Evolutionary conservation across 2,797 vertebrate genomes (phyloP).

Genomic region (Mus spretus): DNA sequence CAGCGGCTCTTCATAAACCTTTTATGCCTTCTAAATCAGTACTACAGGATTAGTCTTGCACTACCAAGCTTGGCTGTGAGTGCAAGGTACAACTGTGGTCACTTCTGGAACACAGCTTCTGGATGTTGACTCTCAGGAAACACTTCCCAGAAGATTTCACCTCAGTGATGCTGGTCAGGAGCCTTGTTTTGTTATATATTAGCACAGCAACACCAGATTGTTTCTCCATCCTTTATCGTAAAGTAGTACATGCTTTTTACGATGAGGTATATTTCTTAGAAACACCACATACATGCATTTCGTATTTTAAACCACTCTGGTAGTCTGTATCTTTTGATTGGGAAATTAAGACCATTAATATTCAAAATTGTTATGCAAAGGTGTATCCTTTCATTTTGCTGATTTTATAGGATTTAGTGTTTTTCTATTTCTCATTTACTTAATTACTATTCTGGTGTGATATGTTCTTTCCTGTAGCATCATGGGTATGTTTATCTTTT

Average conservation of each 20-base stretch:
- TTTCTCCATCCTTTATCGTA: not conserved
- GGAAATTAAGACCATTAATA: not conserved
- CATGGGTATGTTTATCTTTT: not conserved
- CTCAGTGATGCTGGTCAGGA: not conserved
- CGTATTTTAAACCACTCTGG: not conserved
- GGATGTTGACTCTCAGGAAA: not conserved
- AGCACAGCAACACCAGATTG: not conserved
- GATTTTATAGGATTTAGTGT: not conserved
- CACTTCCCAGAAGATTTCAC: too few species aligned
- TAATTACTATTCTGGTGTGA: not conserved
- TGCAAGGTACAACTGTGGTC: not conserved
- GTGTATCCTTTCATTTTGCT: not conserved
- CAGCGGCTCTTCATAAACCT: not conserved
- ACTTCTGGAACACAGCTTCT: not conserved
- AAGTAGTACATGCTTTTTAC: not conserved
- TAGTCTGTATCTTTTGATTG: not conserved
- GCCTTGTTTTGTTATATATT: not conserved
- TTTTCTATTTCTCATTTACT: not conserved
- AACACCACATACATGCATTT: not conserved
- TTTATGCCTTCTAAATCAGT: not conserved
- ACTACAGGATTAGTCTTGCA: not conserved
- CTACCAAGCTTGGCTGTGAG: not conserved
- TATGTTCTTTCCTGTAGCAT: not conserved
- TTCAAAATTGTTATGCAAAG: not conserved
- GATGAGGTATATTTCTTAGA: not conserved